A percentile compares a stretch with the other conserved stretches of the same genome.
Conservation (phyloP, 2,797 vertebrate genomes). For the Echeneis naucrates region DNA sequence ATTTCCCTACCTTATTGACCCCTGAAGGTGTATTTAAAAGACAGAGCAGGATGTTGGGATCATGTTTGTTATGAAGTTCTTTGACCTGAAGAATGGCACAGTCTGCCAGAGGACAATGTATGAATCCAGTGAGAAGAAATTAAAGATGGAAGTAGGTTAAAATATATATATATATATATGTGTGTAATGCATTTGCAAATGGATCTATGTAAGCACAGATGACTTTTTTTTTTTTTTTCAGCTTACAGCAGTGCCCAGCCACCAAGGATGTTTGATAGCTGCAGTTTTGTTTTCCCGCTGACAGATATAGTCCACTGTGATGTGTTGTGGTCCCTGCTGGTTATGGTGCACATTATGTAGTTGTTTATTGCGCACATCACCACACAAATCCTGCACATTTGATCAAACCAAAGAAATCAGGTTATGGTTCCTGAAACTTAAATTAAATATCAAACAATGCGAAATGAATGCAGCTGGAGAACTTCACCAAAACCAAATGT, state of each 20-base stretch:
- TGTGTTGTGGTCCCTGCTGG: not conserved
- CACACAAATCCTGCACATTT: not conserved
- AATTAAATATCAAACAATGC: too few relatives aligned
- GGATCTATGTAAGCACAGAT: constrained; percentile 20
- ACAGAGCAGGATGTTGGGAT: not conserved
- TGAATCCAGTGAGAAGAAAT: constrained; percentile 8
- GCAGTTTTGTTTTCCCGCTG: not conserved
- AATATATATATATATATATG: constrained; percentile 21
- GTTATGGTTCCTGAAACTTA: too few relatives aligned
- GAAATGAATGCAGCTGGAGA: too few relatives aligned
- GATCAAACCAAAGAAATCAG: not conserved
- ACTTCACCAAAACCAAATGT: too few relatives aligned
- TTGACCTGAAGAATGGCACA: constrained; percentile 9
- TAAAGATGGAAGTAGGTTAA: constrained; percentile 31
- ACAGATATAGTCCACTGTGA: not conserved
- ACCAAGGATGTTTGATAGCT: not conserved
- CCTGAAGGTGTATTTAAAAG: constrained; percentile 2
- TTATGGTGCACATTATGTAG: not conserved
- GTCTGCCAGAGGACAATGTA: constrained; percentile 28
- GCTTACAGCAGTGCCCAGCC: not conserved
- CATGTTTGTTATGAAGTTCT: not conserved
- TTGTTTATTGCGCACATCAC: too few relatives aligned
- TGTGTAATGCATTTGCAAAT: constrained; percentile 40
- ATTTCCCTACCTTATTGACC: not conserved
- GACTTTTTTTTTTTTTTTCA: constrained; percentile 12